phyloP scores from a whole-genome alignment of 2,888 invertebrate species.

The Drosophila testacea region DNA sequence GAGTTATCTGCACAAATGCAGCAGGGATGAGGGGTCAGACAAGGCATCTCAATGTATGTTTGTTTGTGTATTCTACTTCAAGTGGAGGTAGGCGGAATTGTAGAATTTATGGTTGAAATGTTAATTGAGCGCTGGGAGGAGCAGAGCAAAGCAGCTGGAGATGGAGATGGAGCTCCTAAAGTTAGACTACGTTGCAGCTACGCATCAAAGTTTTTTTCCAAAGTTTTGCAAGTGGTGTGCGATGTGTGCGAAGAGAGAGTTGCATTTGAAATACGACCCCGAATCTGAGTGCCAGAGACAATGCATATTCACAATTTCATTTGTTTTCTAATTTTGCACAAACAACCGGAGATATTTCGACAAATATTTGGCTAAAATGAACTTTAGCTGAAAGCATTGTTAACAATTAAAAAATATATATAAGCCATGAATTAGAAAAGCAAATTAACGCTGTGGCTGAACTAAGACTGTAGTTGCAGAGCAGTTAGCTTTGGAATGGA shows the following conservation, averaged over 20 bases:
- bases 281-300: slow-evolving; percentile 19
- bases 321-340: slow-evolving; percentile 13
- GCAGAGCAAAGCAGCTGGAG: slow-evolving; percentile 18
- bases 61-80: neutral
- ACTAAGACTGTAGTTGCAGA: neutral
- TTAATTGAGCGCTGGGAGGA: slow-evolving; percentile 66
- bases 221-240: slow-evolving; percentile 10
- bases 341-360: neutral
- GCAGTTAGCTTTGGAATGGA: neutral
- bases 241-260: slow-evolving; percentile 9
- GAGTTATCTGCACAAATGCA: slow-evolving; percentile 75
- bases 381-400: slow-evolving; percentile 9
- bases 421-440: neutral
- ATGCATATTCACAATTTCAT: slow-evolving; percentile 31
- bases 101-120: slow-evolving; percentile 72
- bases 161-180: slow-evolving; percentile 36
- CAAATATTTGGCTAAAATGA: slow-evolving; percentile 1
- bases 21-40: slow-evolving; percentile 21
- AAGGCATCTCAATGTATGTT: neutral
- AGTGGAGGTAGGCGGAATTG: slow-evolving; percentile 55
- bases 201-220: slow-evolving; percentile 22
- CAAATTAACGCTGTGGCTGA: too few species aligned
- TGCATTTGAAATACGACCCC: slow-evolving; percentile 28
- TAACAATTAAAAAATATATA: slow-evolving; percentile 16
- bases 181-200: slow-evolving; percentile 29